These are phyloP conservation scores for Erythrocebus patas DNA, from an alignment of 2,113 vertebrate genomes.

Conservation along the genomic window DNA sequence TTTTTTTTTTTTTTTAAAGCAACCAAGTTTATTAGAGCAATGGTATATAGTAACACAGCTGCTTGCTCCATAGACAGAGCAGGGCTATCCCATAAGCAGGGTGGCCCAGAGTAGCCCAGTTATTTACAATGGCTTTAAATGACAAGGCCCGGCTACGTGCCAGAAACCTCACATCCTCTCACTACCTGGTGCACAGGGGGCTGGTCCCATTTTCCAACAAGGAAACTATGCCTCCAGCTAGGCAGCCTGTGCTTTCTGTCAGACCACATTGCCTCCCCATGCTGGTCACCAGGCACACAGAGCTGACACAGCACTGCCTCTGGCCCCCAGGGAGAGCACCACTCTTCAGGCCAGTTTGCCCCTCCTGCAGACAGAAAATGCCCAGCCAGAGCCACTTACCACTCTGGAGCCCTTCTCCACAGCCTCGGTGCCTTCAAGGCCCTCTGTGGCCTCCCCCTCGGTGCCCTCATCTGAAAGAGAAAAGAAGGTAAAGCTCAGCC, in stretches of 20 bases:
- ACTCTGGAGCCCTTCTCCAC: constrained; percentile 78
- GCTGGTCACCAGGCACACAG: neutral
- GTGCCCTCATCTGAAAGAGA: constrained; percentile 82
- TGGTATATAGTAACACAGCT: too few species aligned
- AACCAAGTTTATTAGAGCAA: too few species aligned
- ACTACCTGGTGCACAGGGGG: neutral
- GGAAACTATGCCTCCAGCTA: neutral
- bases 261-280: neutral
- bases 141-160: neutral
- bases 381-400: constrained; percentile 71
- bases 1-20: too few species aligned
- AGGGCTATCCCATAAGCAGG: too few species aligned
- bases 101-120: neutral
- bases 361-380: neutral
- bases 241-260: neutral
- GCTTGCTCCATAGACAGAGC: too few species aligned
- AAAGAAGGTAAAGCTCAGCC: neutral
- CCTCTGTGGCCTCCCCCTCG: constrained; percentile 78
- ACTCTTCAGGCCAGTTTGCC: neutral
- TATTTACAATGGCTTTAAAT: neutral
- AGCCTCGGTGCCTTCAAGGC: constrained; percentile 45
- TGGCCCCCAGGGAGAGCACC: neutral
- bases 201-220: neutral
- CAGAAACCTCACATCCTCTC: neutral
- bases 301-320: too few species aligned